Conservation (phyloP, 2,888 invertebrate species). For the Sylvicola cinctus region DNA sequence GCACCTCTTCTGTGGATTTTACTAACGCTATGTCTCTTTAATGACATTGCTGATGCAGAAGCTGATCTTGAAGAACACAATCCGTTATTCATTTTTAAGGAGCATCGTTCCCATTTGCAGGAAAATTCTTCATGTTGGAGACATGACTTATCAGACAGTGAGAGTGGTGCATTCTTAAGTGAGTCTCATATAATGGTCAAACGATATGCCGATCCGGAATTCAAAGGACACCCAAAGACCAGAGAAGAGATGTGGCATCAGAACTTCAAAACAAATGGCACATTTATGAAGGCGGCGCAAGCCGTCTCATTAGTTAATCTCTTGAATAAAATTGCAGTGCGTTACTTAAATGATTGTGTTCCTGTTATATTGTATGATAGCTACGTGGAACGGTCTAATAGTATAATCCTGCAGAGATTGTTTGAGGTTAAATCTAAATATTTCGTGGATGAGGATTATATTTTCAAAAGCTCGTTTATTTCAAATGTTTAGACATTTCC, state of each 20-base stretch:
- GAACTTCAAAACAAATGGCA: constrained; percentile 26
- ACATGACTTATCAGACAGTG: too few species aligned
- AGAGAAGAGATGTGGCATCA: constrained; percentile 32
- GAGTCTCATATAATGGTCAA: constrained; percentile 7
- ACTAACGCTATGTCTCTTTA: too few species aligned
- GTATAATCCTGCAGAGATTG: constrained; percentile 33
- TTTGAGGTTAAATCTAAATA: constrained; percentile 20
- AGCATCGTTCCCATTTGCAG: too few species aligned
- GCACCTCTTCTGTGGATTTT: too few species aligned
- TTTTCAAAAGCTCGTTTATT: too few species aligned
- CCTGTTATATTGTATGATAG: constrained; percentile 46
- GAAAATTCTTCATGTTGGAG: too few species aligned
- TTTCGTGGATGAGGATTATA: too few species aligned
- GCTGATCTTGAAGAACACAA: too few species aligned
- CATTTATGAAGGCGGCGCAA: constrained; percentile 23
- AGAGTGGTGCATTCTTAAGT: too few species aligned
- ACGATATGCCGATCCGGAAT: constrained; percentile 29
- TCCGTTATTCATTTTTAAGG: too few species aligned
- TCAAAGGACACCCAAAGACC: constrained; percentile 35
- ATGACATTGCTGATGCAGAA: too few species aligned
- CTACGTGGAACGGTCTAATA: constrained; percentile 32
- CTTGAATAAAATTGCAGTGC: constrained; percentile 33
- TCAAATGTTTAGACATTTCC: constrained; percentile 22
- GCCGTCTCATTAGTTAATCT: constrained; percentile 36
- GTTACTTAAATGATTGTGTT: constrained; percentile 40